These are phyloP conservation scores for Sarcophaga peregrina DNA, from an alignment of 1,140 invertebrate genomes.

Conservation along the genomic window DNA sequence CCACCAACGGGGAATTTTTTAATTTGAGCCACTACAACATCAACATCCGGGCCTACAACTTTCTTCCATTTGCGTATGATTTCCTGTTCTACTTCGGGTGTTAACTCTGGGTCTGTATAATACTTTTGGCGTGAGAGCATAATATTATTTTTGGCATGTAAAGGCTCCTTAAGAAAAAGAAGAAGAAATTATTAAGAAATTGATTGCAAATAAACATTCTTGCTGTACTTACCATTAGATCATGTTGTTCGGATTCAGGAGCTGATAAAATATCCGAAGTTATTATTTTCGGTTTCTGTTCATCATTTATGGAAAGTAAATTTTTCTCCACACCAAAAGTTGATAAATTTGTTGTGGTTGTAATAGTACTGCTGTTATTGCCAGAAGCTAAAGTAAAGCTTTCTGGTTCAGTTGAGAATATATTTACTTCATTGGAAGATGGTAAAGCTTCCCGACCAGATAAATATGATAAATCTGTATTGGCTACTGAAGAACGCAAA, in stretches of 20 bases:
- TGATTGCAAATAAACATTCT: constrained; percentile 49
- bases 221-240: constrained; percentile 46
- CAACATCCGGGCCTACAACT: constrained; percentile 79
- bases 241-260: constrained; percentile 47
- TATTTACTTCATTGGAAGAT: constrained; percentile 1
- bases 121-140: constrained; percentile 63
- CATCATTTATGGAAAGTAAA: constrained; percentile 56
- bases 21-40: constrained; percentile 89
- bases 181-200: background rate
- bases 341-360: constrained; percentile 54
- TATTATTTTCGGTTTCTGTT: constrained; percentile 58
- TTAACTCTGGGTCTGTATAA: constrained; percentile 69
- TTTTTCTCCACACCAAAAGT: constrained; percentile 62
- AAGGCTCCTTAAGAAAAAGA: constrained; percentile 45
- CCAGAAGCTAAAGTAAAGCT: background rate
- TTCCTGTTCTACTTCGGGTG: constrained; percentile 78
- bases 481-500: constrained; percentile 33
- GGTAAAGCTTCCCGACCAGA: constrained; percentile 32
- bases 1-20: constrained; percentile 90
- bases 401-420: constrained; percentile 26
- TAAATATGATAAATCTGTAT: constrained; percentile 1
- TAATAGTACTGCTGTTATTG: background rate
- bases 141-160: constrained; percentile 56
- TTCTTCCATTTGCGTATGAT: constrained; percentile 87
- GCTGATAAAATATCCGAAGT: constrained; percentile 50